Base-by-base conservation (phyloP, 2,113 vertebrate species). In the Stercorarius parasiticus region DNA sequence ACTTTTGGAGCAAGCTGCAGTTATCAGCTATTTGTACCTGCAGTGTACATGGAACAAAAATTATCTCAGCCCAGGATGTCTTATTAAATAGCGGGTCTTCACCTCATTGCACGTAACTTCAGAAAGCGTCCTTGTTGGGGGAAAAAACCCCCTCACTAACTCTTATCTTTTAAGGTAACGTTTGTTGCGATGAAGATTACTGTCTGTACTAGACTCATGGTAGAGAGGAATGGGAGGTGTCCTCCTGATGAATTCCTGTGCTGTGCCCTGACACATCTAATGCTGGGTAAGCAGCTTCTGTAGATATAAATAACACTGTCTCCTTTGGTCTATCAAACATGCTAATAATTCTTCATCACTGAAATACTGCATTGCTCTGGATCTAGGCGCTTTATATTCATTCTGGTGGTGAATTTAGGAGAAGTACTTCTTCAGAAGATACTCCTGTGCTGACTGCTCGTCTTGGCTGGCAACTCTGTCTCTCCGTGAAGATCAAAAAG, bases 251-350 rank as follows among this genome's bases (percentile, higher is more conserved):
- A 78, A 78, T 70, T 92, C 83, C 93, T 69, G 88, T 71, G 19
- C 87, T 38, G 0, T 67, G 86, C 72, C 77, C 55, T 4, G n/a
- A 70, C 55, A n/a, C 55, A 66, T 61, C 93, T 66, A 52, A 77
- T 45, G 50, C 94, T 91, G 86, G 80, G 50, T 83, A 90, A 96
- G 95, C 91, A 94, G 91, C 93, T 92, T 95, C 85, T 78, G 91
- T 13, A 36, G 76, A 67, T 92, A 86, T 42, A 95, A 92, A 93
- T 90, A 92, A 80, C 79, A 0, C 29, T 18, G 82, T 74, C 84
- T 77, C 66, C 71, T 67, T 23, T 56, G 80, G 86, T 78, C 3
- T 52, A 83, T 76, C 78, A 66, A 91, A 66, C 59, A n/a, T 10
- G 42, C 73, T 84, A n/a, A 16, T 52, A 62, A 49, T 70, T 32